Conservation (phyloP, 1,140 invertebrate species). For the Neodiprion lecontei region DNA sequence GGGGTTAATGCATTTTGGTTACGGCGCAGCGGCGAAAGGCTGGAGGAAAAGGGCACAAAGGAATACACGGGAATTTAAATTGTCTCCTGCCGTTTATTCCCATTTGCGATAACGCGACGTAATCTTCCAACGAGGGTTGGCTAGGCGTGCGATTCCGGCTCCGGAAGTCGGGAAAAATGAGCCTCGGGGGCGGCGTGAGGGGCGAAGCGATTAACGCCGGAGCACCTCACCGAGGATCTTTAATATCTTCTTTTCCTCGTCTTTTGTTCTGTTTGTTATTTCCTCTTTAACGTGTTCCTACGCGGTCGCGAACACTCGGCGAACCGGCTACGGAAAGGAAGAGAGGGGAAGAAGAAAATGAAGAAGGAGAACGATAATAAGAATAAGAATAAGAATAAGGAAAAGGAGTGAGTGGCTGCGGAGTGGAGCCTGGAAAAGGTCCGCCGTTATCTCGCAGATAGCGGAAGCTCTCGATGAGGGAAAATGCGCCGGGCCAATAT, state of each 20-base stretch:
- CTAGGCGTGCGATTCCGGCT: not conserved
- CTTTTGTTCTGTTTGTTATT: not conserved
- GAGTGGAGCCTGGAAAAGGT: not conserved
- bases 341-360: too few species aligned
- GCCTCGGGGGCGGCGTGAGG: not conserved
- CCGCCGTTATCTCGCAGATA: not conserved
- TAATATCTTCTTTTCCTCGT: not conserved
- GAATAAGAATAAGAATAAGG: not conserved
- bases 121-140: slow-evolving; percentile 3
- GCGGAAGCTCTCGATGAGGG: not conserved
- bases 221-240: not conserved
- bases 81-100: not conserved
- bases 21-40: not conserved
- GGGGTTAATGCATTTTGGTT: not conserved
- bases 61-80: not conserved
- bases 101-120: slow-evolving; percentile 1
- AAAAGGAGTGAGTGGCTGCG: not conserved
- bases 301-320: too few species aligned
- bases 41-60: not conserved
- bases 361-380: too few species aligned
- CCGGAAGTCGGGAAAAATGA: slow-evolving; percentile 1
- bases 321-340: too few species aligned
- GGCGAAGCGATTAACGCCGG: not conserved
- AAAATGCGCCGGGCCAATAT: not conserved
- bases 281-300: not conserved